Conservation (phyloP, 2,888 invertebrate species). For the Lacanobia wlatinum region DNA sequence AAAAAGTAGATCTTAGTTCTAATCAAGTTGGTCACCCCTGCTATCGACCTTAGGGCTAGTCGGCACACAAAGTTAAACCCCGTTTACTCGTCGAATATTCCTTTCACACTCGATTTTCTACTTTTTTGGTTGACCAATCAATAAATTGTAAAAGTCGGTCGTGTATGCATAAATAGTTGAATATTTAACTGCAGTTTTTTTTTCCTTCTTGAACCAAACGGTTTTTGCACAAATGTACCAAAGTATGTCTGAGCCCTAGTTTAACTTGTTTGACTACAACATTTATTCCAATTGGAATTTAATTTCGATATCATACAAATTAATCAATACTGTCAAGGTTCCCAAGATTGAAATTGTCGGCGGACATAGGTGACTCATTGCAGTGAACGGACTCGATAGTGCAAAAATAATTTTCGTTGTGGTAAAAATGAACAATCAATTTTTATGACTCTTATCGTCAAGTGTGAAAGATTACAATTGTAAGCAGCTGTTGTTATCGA, state of each 20-base stretch:
- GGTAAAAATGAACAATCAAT: slow-evolving; percentile 53
- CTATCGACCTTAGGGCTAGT: slow-evolving; percentile 17
- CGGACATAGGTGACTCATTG: slow-evolving; percentile 49
- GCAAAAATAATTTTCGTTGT: slow-evolving; percentile 55
- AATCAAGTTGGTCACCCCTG: too few relatives aligned
- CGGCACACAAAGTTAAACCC: background rate
- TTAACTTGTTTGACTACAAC: slow-evolving; percentile 22
- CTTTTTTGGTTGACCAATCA: slow-evolving; percentile 13
- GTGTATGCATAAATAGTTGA: slow-evolving; percentile 12
- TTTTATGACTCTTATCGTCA: slow-evolving; percentile 63
- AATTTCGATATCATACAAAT: slow-evolving; percentile 44
- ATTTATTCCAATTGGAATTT: slow-evolving; percentile 27
- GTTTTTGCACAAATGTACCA: slow-evolving; percentile 4
- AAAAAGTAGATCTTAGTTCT: too few relatives aligned
- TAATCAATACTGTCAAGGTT: slow-evolving; percentile 57
- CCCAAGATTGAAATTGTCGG: slow-evolving; percentile 44
- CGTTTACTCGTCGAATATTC: background rate
- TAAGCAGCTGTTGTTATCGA: slow-evolving; percentile 60
- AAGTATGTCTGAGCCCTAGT: slow-evolving; percentile 4
- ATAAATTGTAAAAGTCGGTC: slow-evolving; percentile 6
- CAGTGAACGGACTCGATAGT: slow-evolving; percentile 59
- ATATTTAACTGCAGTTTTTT: slow-evolving; percentile 26
- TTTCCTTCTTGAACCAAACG: background rate
- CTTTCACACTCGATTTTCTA: background rate
- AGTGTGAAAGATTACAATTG: slow-evolving; percentile 63